phyloP scores from a whole-genome alignment of 2,888 invertebrate species.

The Leucophenga maculata region DNA sequence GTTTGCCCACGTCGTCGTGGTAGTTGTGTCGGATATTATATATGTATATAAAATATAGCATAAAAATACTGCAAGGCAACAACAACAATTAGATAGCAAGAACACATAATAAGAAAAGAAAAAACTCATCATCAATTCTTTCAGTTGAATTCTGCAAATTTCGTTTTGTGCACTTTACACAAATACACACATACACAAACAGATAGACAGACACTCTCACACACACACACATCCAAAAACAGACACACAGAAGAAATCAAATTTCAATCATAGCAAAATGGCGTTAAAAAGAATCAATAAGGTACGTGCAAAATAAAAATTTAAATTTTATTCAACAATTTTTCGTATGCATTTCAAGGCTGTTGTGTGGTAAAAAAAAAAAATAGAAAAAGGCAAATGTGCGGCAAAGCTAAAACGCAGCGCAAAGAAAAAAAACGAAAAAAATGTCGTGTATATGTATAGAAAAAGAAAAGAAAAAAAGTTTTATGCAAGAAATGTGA shows the following conservation, averaged over 20 bases:
- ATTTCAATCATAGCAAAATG: conserved; percentile 77
- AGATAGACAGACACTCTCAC: conserved; percentile 49
- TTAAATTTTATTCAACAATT: conserved; percentile 37
- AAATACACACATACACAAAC: conserved; percentile 14
- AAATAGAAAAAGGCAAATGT: conserved; percentile 33
- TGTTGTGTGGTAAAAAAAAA: conserved; percentile 27
- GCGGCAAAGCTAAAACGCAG: conserved; percentile 38
- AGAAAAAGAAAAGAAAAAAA: conserved; percentile 46
- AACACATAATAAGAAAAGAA: not conserved
- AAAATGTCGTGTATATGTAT: conserved; percentile 36
- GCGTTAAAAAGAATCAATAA: conserved; percentile 98
- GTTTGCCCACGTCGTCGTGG: conserved; percentile 13
- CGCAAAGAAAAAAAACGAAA: no score
- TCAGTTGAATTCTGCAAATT: conserved; percentile 17
- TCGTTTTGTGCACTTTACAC: conserved; percentile 24
- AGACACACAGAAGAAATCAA: conserved; percentile 65
- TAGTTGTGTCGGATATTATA: conserved; percentile 7
- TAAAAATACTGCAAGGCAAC: not conserved
- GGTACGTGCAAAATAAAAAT: conserved; percentile 71
- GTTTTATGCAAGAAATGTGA: conserved; percentile 69
- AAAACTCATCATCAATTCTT: conserved; percentile 1
- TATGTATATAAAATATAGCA: not conserved
- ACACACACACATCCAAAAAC: conserved; percentile 38
- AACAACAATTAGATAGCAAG: not conserved
- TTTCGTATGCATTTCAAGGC: conserved; percentile 41